Evolutionary conservation across 2,888 invertebrate genomes (phyloP), one percentile per base, ranked within the genome.

Genomic region (Perithous albicinctus): DNA sequence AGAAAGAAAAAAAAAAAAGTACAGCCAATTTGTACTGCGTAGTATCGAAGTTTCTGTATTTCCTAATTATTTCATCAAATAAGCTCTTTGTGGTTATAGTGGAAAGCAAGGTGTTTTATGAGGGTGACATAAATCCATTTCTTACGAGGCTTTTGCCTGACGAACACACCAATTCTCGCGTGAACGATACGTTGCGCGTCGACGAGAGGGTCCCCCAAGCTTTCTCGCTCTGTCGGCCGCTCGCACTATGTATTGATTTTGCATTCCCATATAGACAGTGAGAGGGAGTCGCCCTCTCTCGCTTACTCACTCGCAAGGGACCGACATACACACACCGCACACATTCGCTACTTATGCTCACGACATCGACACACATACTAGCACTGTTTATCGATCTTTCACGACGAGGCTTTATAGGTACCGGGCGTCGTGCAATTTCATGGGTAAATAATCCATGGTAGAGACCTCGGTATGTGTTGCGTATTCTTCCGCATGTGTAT

Each of bases 161-260:
- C 41, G 35, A 29, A 41, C 54, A 69, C 54, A 38, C 38, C 15
- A 70, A 56, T 70, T 70, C 54, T 38, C 70, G 56, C 70, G 70
- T 56, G 54, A 54, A 56, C 41, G 41, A n/a, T 70, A 56, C 56
- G 56, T 18, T 41, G 32, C 35, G 41, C 56, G 54, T 56, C 54
- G 56, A 70, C 54, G 41, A 69, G 41, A 69, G 69, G 51, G 54
- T 61, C 59, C 35, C 59, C n/a, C n/a, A n/a, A 38, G n/a, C n/a
- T n/a, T 26, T 38, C 61, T 38, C 20, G 7, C 10, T 18, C 54
- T 56, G 56, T 41, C 26, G 41, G 15, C 38, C 56, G 35, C 54
- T 70, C 70, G 54, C 70, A 54, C 70, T 70, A 56, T 70, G 70
- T 70, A 70, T 70, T 70, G 70, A 70, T 70, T 70, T 70, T 70